phyloP scores from a whole-genome alignment of 2,888 invertebrate species.

The Deroplatys truncata region DNA sequence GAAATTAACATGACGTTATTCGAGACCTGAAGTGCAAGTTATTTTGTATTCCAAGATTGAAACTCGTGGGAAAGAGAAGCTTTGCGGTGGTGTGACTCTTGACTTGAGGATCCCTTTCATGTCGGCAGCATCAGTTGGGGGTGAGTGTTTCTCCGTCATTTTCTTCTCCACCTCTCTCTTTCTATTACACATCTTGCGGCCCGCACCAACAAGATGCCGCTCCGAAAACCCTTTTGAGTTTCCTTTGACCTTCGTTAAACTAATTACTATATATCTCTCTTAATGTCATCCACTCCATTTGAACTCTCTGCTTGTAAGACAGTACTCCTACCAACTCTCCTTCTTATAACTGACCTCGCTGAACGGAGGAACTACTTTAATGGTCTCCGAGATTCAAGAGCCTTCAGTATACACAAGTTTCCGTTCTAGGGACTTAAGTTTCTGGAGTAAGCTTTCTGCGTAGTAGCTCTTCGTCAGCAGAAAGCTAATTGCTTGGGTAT shows the following conservation, averaged over 20 bases:
- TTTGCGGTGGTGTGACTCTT: neutral
- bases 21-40: neutral
- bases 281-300: constrained; percentile 4
- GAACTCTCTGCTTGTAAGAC: neutral
- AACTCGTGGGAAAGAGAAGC: neutral
- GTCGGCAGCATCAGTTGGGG: neutral
- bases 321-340: neutral
- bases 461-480: neutral
- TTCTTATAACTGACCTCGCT: neutral
- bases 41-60: constrained; percentile 1
- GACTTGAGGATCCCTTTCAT: neutral
- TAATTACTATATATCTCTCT: constrained; percentile 11
- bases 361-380: neutral
- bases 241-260: constrained; percentile 10
- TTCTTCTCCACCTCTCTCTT: neutral
- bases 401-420: neutral
- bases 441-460: neutral
- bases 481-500: neutral
- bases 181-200: neutral
- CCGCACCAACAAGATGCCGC: neutral
- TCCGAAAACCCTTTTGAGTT: neutral
- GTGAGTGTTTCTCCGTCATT: neutral
- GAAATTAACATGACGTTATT: neutral
- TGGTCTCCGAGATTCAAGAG: neutral
- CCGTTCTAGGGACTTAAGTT: neutral